A percentile compares a stretch with the other conserved stretches of the same genome.
Evolutionary conservation across 2,888 invertebrate species (phyloP).

Genomic region (Baccha elongata): DNA sequence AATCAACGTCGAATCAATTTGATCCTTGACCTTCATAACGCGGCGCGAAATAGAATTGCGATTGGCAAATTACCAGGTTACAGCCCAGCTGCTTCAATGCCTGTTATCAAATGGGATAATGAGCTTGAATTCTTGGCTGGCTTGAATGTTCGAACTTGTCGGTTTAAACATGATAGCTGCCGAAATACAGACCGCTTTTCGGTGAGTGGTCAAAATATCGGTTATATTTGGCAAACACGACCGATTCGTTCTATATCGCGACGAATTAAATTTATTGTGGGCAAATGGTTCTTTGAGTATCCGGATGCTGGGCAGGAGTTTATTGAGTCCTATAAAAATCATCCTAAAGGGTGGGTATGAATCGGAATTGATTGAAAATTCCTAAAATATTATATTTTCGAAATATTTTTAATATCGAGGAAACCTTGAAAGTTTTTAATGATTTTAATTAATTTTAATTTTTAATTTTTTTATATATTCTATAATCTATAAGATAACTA

Average conservation of each 20-base stretch:
- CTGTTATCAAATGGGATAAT: constrained; percentile 79
- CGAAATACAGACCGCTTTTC: constrained; percentile 78
- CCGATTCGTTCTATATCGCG: constrained; percentile 80
- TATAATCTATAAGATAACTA: no score
- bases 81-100: constrained; percentile 78
- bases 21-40: constrained; percentile 80
- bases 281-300: constrained; percentile 80
- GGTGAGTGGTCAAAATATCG: constrained; percentile 81
- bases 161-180: constrained; percentile 79
- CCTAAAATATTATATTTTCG: neutral
- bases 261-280: constrained; percentile 79
- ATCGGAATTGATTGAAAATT: neutral
- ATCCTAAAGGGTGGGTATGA: constrained; percentile 78
- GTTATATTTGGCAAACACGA: constrained; percentile 79
- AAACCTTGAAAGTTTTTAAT: no score
- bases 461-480: no score
- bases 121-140: constrained; percentile 79
- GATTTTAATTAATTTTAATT: no score
- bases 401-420: no score
- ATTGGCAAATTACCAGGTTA: constrained; percentile 78
- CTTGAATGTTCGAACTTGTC: constrained; percentile 79
- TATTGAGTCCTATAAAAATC: constrained; percentile 77
- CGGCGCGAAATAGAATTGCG: constrained; percentile 79
- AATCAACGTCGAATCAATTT: constrained; percentile 78
- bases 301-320: constrained; percentile 79